A percentile compares a stretch with the other conserved stretches of the same genome.
Evolutionary conservation across 2,797 vertebrate species (phyloP).

Genomic region (Etheostoma perlongum): DNA sequence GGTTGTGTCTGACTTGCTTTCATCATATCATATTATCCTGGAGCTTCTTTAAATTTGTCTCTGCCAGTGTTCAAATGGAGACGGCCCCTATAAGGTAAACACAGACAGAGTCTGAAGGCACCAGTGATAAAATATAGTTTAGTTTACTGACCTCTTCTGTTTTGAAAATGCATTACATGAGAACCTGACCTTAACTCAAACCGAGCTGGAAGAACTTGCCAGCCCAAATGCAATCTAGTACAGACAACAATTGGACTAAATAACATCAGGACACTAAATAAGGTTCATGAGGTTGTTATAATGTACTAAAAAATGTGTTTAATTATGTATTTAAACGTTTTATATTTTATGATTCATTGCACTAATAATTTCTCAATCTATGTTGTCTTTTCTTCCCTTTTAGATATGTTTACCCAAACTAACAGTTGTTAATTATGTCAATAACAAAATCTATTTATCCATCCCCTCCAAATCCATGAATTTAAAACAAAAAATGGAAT

Average conservation of each 20-base stretch:
- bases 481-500: neutral
- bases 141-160: slow-evolving; percentile 71
- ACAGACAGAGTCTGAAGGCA: slow-evolving; percentile 4
- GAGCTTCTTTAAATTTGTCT: neutral
- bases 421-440: neutral
- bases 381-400: neutral
- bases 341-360: neutral
- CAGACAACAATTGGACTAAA: neutral
- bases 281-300: neutral
- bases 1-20: neutral
- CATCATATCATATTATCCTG: neutral
- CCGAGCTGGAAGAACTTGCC: neutral
- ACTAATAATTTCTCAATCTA: neutral
- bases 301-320: neutral
- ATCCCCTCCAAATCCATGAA: neutral
- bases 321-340: neutral
- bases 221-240: neutral
- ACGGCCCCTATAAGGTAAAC: slow-evolving; percentile 21
- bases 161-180: slow-evolving; percentile 40
- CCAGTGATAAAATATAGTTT: neutral
- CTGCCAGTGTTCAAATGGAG: neutral
- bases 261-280: neutral
- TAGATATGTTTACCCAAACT: neutral
- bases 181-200: neutral
- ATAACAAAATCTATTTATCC: neutral